Percentiles rank a stretch among this genome's conserved stretches.
Conservation (phyloP, 1,140 invertebrate species). For the Halotydeus destructor region DNA sequence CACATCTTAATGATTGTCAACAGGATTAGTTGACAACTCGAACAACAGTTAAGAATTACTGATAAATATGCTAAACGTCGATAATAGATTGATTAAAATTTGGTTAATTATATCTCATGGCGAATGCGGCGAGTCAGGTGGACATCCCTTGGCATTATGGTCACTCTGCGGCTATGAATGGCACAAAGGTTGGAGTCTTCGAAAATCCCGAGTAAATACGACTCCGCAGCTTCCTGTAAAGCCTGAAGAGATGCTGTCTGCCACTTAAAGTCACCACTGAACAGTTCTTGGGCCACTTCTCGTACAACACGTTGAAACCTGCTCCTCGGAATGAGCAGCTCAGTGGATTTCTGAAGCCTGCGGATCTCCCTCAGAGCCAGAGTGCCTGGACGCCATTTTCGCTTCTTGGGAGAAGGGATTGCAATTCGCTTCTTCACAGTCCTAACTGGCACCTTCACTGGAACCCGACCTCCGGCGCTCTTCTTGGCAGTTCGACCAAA, state of each 20-base stretch:
- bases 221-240: constrained; percentile 22
- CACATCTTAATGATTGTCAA: too few species aligned
- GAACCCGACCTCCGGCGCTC: too few species aligned
- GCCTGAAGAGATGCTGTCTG: constrained; percentile 10
- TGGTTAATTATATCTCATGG: too few species aligned
- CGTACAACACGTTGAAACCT: not conserved
- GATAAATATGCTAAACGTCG: too few species aligned
- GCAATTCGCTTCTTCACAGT: too few species aligned
- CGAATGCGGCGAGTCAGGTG: constrained; percentile 18
- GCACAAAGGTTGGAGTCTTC: constrained; percentile 24
- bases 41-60: too few species aligned
- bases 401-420: constrained; percentile 26
- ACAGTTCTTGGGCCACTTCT: not conserved
- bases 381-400: constrained; percentile 23
- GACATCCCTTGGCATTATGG: constrained; percentile 22
- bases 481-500: too few species aligned
- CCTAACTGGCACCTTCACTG: too few species aligned
- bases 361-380: constrained; percentile 26
- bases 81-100: too few species aligned
- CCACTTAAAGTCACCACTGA: not conserved
- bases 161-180: constrained; percentile 23
- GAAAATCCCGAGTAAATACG: constrained; percentile 21
- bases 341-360: constrained; percentile 26
- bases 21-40: too few species aligned
- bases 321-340: constrained; percentile 24